A percentile compares a stretch with the other conserved stretches of the same genome.
phyloP scores from a whole-genome alignment of 23 tunicate species.

The Trididemnum clinides region DNA sequence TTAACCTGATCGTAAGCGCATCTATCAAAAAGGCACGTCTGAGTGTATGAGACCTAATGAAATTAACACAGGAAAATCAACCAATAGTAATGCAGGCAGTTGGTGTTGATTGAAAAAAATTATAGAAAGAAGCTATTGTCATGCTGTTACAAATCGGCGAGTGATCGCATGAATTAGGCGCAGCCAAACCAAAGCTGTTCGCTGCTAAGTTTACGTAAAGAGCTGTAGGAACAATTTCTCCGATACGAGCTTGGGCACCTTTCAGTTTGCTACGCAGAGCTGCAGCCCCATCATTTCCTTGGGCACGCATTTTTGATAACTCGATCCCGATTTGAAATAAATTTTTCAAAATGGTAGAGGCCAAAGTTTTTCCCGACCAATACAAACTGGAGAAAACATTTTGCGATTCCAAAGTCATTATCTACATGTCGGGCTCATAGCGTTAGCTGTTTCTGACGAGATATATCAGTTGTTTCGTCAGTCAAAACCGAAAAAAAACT shows the following conservation, averaged over 20 bases:
- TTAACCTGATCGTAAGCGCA: too few relatives aligned
- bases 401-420: neutral
- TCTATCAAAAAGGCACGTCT: too few relatives aligned
- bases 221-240: constrained; percentile 7
- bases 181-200: constrained; percentile 1
- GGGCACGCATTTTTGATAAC: constrained; percentile 12
- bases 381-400: constrained; percentile 18
- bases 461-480: constrained; percentile 3
- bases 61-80: too few relatives aligned
- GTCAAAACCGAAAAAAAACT: neutral
- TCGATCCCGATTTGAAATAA: neutral
- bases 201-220: constrained; percentile 14
- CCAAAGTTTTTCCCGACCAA: neutral
- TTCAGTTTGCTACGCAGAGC: constrained; percentile 22
- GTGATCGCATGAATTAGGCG: constrained; percentile 5
- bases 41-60: too few relatives aligned
- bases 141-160: too few relatives aligned
- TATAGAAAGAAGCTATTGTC: too few relatives aligned
- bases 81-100: too few relatives aligned
- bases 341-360: neutral
- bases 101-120: too few relatives aligned
- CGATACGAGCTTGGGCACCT: constrained; percentile 9
- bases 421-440: neutral
- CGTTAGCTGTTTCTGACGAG: neutral
- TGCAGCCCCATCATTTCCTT: constrained; percentile 15